A percentile compares a stretch with the other conserved stretches of the same genome.
Conservation (phyloP, 2,113 vertebrate genomes). For the Sceloporus tristichus region DNA sequence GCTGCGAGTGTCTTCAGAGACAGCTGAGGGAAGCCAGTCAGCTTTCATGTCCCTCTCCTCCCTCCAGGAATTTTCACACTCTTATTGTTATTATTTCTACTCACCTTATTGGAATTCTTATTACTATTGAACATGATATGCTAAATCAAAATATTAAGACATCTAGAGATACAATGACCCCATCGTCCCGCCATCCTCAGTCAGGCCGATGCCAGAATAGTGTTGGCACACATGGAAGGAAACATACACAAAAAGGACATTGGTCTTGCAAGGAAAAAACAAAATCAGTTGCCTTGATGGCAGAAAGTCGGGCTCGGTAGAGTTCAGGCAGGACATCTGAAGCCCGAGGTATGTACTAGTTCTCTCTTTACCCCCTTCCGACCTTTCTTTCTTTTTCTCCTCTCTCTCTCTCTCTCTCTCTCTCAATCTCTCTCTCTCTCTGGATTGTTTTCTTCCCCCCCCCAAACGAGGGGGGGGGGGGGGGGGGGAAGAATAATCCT, state of each 20-base stretch:
- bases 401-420: neutral
- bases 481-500: neutral
- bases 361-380: neutral
- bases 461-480: neutral
- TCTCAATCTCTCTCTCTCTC: neutral
- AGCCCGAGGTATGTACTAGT: conserved; percentile 10
- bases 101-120: neutral
- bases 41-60: neutral
- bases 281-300: neutral
- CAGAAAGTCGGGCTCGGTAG: neutral
- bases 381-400: no score
- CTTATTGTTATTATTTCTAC: neutral
- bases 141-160: neutral
- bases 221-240: neutral
- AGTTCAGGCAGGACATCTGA: neutral
- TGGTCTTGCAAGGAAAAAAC: neutral
- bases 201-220: neutral
- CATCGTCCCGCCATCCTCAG: neutral
- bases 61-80: neutral
- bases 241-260: neutral
- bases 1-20: neutral
- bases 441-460: neutral
- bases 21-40: neutral
- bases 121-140: neutral
- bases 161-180: neutral